A percentile compares a stretch with the other conserved stretches of the same genome.
Conservation (phyloP, 2,888 invertebrate species). For the Hydraecia micacea region DNA sequence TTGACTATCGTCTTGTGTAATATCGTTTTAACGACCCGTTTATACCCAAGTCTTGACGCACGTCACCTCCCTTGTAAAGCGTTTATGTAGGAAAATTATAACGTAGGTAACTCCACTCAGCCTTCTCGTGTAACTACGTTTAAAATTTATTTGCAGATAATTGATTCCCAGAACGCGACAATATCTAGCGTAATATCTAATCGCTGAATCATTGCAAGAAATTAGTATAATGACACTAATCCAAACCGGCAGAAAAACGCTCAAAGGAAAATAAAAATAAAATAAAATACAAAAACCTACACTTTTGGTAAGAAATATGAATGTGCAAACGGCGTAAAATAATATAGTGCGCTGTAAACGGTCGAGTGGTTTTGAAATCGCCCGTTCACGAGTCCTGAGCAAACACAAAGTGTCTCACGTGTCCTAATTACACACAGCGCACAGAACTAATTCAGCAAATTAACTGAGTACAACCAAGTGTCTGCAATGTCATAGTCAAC, state of each 20-base stretch:
- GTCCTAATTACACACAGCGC: conserved; percentile 80
- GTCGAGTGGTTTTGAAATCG: conserved; percentile 81
- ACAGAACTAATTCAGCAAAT: conserved; percentile 79
- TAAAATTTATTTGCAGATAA: conserved; percentile 37
- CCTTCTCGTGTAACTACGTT: conserved; percentile 34
- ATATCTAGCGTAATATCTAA: conserved; percentile 40
- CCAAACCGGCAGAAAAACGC: conserved; percentile 54
- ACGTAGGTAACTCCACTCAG: conserved; percentile 43
- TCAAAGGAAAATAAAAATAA: conserved; percentile 57
- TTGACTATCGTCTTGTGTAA: conserved; percentile 53
- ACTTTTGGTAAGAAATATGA: conserved; percentile 67
- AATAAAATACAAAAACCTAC: conserved; percentile 58
- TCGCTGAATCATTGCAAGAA: conserved; percentile 52
- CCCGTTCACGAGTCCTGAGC: conserved; percentile 85
- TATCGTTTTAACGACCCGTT: conserved; percentile 44
- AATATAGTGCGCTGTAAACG: conserved; percentile 77
- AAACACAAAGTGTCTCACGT: conserved; percentile 86
- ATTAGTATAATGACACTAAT: conserved; percentile 58
- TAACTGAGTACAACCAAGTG: conserved; percentile 74
- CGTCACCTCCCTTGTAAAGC: conserved; percentile 30
- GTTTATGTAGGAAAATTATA: conserved; percentile 45
- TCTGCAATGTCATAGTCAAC: conserved; percentile 76
- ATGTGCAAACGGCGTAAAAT: conserved; percentile 79
- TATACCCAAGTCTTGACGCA: conserved; percentile 27
- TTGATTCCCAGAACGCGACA: conserved; percentile 57